Evolutionary conservation across 2,888 invertebrate genomes (phyloP).

Genomic region (Palloptera scutellata): DNA sequence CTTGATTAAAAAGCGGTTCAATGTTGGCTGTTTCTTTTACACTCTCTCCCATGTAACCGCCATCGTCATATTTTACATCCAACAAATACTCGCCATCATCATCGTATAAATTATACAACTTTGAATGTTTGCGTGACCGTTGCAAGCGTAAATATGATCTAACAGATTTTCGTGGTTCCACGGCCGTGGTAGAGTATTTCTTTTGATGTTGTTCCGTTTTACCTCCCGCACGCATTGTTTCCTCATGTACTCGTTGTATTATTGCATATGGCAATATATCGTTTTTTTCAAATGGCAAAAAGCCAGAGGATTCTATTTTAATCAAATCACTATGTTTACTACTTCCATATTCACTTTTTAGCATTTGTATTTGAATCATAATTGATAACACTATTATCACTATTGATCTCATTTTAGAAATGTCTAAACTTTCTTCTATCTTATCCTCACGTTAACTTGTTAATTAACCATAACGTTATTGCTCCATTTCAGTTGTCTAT

Average conservation of each 20-base stretch:
- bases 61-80: conserved; percentile 23
- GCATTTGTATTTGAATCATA: too few species aligned
- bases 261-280: conserved; percentile 32
- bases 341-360: too few species aligned
- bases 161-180: too few species aligned
- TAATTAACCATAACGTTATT: too few species aligned
- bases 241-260: conserved; percentile 24
- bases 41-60: neutral
- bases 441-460: too few species aligned
- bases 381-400: too few species aligned
- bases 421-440: too few species aligned
- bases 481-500: too few species aligned
- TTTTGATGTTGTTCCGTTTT: conserved; percentile 3
- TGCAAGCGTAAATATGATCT: conserved; percentile 22
- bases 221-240: conserved; percentile 11
- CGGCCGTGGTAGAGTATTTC: neutral
- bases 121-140: conserved; percentile 12
- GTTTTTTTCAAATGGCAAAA: conserved; percentile 22
- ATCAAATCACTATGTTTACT: neutral
- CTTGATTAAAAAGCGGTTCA: too few species aligned
- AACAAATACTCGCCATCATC: conserved; percentile 34
- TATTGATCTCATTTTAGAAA: too few species aligned
- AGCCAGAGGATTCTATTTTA: conserved; percentile 1
- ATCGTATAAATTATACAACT: conserved; percentile 28
- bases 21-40: too few species aligned